Evolutionary conservation across 2,113 vertebrate genomes (phyloP).

Genomic region (Phyllostomus hastatus): DNA sequence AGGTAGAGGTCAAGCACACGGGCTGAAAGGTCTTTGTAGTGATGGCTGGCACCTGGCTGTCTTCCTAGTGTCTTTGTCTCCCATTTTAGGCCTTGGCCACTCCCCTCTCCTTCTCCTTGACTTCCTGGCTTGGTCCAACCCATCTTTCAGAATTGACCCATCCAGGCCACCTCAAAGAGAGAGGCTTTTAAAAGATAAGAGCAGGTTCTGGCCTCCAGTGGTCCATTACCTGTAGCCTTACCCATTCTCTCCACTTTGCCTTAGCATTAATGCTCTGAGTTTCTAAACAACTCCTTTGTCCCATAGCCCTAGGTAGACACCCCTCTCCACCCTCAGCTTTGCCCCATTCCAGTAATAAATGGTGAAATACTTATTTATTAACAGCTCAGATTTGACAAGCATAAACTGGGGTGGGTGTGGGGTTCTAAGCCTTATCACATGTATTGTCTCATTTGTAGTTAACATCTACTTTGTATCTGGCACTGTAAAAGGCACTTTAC

Average conservation of each 20-base stretch:
- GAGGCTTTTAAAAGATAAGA: not conserved
- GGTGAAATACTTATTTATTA: not conserved
- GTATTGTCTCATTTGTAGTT: constrained; percentile 35
- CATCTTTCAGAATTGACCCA: not conserved
- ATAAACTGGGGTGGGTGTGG: not conserved
- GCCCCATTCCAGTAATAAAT: not conserved
- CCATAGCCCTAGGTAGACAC: not conserved
- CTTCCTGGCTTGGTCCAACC: not conserved
- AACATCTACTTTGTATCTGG: constrained; percentile 28
- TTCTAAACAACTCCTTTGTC: not conserved
- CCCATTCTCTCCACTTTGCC: not conserved
- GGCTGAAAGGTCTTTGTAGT: not conserved
- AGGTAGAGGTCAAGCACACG: not conserved
- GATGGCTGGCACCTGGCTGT: not conserved
- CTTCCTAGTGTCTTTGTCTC: not conserved
- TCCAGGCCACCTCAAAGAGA: not conserved
- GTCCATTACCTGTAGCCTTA: not conserved
- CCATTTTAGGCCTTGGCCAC: not conserved
- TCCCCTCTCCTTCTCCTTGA: not conserved
- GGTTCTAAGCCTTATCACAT: not conserved
- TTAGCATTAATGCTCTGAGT: not conserved
- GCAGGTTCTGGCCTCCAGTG: not conserved
- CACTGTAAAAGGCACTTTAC: constrained; percentile 21
- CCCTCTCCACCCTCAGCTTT: not conserved
- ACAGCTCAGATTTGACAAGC: constrained; percentile 14